Evolutionary conservation across 2,888 invertebrate species (phyloP), one percentile per base, ranked within the genome.

Genomic region (Epirrhoe tristata): DNA sequence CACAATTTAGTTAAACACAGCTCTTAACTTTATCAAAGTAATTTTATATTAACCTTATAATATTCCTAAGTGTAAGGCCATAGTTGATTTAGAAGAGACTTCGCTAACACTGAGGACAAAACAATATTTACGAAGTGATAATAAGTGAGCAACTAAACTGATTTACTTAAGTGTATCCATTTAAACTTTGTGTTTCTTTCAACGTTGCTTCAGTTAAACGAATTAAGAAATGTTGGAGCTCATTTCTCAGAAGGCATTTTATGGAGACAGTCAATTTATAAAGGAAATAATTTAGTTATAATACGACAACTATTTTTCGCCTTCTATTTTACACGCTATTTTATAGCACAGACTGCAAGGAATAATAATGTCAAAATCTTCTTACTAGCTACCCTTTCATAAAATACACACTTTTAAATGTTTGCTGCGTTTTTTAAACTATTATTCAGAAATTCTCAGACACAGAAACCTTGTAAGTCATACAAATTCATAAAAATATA

Each of bases 201-300:
- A 69, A 58, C 66, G 72, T 68, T 73, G 74, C 67, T 76, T 77
- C 74, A 81, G 76, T 80, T 84, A 83, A 78, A 78, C 63, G 77
- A 83, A 81, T 85, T 82, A 85, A 77, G 76, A 77, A 71, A 75
- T 74, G 77, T 78, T 79, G 76, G 80, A 80, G 79, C 79, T 84
- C 75, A 81, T 84, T 84, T 80, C 80, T 78, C 74, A 72, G 79
- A 81, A 80, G 80, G 77, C 81, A 82, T 85, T 84, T 81, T 77
- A 80, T 77, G 77, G 78, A 79, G 74, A 77, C 80, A 85, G 83
- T 85, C 82, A 84, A 83, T 87, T 87, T 86, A 81, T 79, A 78
- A 73, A 79, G 87, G 83, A 88, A 86, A 87, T 87, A 88, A 84
- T 83, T 84, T 85, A 82, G 83, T 86, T 87, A 81, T 24, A 24